Evolutionary conservation across 2,888 invertebrate species (phyloP), one percentile per base, ranked within the genome.

Genomic region (Portevinia maculata): DNA sequence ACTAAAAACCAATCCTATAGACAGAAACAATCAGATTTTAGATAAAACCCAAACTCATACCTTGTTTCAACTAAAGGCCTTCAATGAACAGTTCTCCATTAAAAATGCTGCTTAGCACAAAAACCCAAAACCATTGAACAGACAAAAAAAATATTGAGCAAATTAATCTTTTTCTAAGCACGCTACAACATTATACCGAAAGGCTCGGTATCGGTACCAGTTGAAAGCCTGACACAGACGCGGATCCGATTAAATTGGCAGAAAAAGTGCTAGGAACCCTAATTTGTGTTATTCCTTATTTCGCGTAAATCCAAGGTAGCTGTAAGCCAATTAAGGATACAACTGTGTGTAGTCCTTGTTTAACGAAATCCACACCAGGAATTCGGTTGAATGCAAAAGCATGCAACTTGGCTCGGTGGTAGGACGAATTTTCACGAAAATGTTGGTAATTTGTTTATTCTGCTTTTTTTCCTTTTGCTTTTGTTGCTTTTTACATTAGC

Each of bases 251-350:
- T 83, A 83, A 83, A 83, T 83, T 83, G 83, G 83, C 83, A 78
- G 83, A 78, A 83, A 83, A 83, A 83, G 83, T 83, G 83, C 83
- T 73, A 78, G 83, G 78, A 83, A 83, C 83, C 83, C 78, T 83
- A 83, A 83, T 83, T 83, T 78, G 83, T 73, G 78, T 67, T 78
- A 64, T 78, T 71, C 62, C 62, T 73, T 55, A 83, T 83, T 83
- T 83, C 78, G 78, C 71, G 65, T 73, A 78, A 73, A 67, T 55
- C 76, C 65, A 53, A 60, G 60, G 60, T 50, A 76, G 57, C 79
- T 69, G 69, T 46, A 28, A 70, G 76, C 76, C 81, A 81, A 81
- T 81, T 81, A 81, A 71, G 70, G 39, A 59, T 39, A 28, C 44
- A 24, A 28, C 55, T 55, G 41, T 55, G 50, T 37, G 34, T 39